Conservation (phyloP, 2,113 vertebrate genomes). For the Epinephelus fuscoguttatus region DNA sequence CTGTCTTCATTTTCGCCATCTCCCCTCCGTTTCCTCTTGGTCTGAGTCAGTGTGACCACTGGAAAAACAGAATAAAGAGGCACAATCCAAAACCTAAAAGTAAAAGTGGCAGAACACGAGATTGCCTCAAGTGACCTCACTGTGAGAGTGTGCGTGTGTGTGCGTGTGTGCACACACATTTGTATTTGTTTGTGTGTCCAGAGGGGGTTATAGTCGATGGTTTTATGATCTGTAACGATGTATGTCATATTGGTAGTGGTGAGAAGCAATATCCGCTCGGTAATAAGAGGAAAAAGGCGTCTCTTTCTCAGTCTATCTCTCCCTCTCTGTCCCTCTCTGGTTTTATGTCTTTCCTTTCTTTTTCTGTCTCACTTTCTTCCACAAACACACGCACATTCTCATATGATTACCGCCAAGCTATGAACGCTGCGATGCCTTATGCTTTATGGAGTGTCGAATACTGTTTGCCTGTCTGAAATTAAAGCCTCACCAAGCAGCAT, state of each 20-base stretch:
- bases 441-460: constrained; percentile 67
- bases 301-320: constrained; percentile 10
- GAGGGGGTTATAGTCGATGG: constrained; percentile 39
- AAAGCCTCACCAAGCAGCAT: constrained; percentile 59
- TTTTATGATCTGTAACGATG: constrained; percentile 66
- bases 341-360: constrained; percentile 36
- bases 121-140: constrained; percentile 66
- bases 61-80: constrained; percentile 71
- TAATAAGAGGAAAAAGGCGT: constrained; percentile 49
- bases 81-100: constrained; percentile 64
- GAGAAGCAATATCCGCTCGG: constrained; percentile 65
- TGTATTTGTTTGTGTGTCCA: constrained; percentile 40
- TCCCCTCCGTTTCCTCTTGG: constrained; percentile 52
- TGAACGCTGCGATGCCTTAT: constrained; percentile 43
- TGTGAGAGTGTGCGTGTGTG: not conserved
- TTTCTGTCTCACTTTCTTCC: constrained; percentile 49
- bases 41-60: constrained; percentile 68
- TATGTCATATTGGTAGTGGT: constrained; percentile 57
- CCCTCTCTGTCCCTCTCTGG: constrained; percentile 25
- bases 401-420: constrained; percentile 47
- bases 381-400: constrained; percentile 44
- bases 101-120: constrained; percentile 59
- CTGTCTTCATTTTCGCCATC: constrained; percentile 39
- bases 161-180: constrained; percentile 5
- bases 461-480: constrained; percentile 60